A percentile compares a stretch with the other conserved stretches of the same genome.
These are phyloP conservation scores for Zaprionus lachaisei DNA, from an alignment of 1,140 invertebrate species.

Conservation along the genomic window DNA sequence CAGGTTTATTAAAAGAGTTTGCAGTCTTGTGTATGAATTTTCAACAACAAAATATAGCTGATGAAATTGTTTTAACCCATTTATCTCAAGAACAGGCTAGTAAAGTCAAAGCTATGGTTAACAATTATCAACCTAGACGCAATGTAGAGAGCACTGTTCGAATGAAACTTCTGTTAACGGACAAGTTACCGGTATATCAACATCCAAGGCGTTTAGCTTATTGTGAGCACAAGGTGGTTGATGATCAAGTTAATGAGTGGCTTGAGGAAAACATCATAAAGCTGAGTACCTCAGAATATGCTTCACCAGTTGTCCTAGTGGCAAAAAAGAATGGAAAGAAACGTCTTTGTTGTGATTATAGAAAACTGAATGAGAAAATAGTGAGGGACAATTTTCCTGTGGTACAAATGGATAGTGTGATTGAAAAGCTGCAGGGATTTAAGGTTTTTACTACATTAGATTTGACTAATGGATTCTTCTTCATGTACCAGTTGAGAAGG, in stretches of 20 bases:
- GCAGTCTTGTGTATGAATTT: not conserved
- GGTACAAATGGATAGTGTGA: not conserved
- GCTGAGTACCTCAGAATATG: not conserved
- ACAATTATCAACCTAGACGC: not conserved
- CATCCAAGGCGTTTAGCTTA: slow-evolving; percentile 53
- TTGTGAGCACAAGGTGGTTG: slow-evolving; percentile 26
- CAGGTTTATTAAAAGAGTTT: too few relatives aligned
- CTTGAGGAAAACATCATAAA: slow-evolving; percentile 40
- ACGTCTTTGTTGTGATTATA: slow-evolving; percentile 1
- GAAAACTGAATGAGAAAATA: not conserved
- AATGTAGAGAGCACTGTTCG: slow-evolving; percentile 3
- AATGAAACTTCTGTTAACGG: slow-evolving; percentile 48
- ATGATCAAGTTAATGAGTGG: slow-evolving; percentile 37
- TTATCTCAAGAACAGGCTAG: not conserved
- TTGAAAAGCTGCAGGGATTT: slow-evolving; percentile 5
- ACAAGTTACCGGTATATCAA: slow-evolving; percentile 60
- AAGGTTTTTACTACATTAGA: slow-evolving; percentile 85
- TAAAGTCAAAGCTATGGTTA: slow-evolving; percentile 6
- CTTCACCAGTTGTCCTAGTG: slow-evolving; percentile 6
- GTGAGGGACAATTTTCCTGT: not conserved
- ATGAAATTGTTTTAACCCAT: not conserved
- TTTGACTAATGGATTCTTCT: slow-evolving; percentile 84
- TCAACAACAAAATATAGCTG: not conserved
- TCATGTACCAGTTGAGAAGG: slow-evolving; percentile 74
- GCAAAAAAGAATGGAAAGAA: not conserved